Evolutionary conservation across 2,888 invertebrate genomes (phyloP).

Genomic region (Pemphredon lugubris): DNA sequence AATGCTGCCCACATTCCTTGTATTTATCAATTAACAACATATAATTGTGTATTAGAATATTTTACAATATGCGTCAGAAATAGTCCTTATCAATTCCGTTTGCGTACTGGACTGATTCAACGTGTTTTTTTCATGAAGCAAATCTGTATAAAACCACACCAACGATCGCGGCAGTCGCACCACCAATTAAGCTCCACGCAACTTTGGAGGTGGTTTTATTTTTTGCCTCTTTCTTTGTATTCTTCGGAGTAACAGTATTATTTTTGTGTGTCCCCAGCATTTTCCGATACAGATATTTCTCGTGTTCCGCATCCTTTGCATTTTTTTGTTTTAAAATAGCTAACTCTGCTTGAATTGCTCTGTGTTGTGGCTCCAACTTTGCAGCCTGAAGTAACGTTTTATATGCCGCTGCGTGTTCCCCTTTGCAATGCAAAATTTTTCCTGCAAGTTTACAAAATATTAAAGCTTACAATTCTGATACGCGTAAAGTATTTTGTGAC

Average conservation of each 20-base stretch:
- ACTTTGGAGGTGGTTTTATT: constrained; percentile 80
- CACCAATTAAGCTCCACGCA: constrained; percentile 87
- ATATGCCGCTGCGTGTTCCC: constrained; percentile 88
- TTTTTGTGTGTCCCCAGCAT: constrained; percentile 83
- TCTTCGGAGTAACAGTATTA: constrained; percentile 35
- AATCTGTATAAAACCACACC: constrained; percentile 89
- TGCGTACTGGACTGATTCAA: background rate
- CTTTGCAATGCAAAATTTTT: constrained; percentile 86
- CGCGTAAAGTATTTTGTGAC: too few relatives aligned
- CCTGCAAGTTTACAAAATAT: constrained; percentile 58
- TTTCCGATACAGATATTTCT: constrained; percentile 86
- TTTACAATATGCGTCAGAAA: constrained; percentile 14
- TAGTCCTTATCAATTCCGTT: constrained; percentile 11
- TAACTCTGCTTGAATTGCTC: constrained; percentile 84
- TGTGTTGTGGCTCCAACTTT: constrained; percentile 85
- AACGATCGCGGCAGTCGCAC: constrained; percentile 86
- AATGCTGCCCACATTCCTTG: constrained; percentile 10
- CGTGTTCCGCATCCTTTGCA: constrained; percentile 83
- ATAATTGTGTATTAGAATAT: constrained; percentile 13
- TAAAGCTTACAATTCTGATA: too few relatives aligned
- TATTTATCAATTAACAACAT: constrained; percentile 10
- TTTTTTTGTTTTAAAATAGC: constrained; percentile 83
- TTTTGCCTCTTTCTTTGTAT: constrained; percentile 38
- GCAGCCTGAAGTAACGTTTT: constrained; percentile 85
- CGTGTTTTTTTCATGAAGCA: constrained; percentile 73